These are phyloP conservation scores for Xenopus tropicalis DNA, from an alignment of 2,113 vertebrate genomes.

Conservation along the genomic window UCB_Xtro_10.0 CM004450.2:47048501-47049000, in stretches of 20 bases:
- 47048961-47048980: slow-evolving; percentile 86
- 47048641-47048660: slow-evolving; percentile 78
- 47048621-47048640: slow-evolving; percentile 70
- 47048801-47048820: slow-evolving; percentile 58
- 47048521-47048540: slow-evolving; percentile 39
- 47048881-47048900: slow-evolving; percentile 88
- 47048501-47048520: slow-evolving; percentile 6
- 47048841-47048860: slow-evolving; percentile 75
- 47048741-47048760: slow-evolving; percentile 64
- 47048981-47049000: slow-evolving; percentile 78
- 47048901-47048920: slow-evolving; percentile 78
- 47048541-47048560: slow-evolving; percentile 60
- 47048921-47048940: slow-evolving; percentile 75
- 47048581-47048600: slow-evolving; percentile 63
- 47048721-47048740: slow-evolving; percentile 70
- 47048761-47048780: slow-evolving; percentile 57
- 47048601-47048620: slow-evolving; percentile 90
- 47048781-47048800: slow-evolving; percentile 54
- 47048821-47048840: slow-evolving; percentile 71
- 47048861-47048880: slow-evolving; percentile 83
- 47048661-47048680: slow-evolving; percentile 72
- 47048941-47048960: slow-evolving; percentile 78
- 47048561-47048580: slow-evolving; percentile 67
- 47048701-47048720: slow-evolving; percentile 82
- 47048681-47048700: slow-evolving; percentile 79